Base-by-base conservation (phyloP, 2,113 vertebrate species). In the Cyrtonyx montezumae region DNA sequence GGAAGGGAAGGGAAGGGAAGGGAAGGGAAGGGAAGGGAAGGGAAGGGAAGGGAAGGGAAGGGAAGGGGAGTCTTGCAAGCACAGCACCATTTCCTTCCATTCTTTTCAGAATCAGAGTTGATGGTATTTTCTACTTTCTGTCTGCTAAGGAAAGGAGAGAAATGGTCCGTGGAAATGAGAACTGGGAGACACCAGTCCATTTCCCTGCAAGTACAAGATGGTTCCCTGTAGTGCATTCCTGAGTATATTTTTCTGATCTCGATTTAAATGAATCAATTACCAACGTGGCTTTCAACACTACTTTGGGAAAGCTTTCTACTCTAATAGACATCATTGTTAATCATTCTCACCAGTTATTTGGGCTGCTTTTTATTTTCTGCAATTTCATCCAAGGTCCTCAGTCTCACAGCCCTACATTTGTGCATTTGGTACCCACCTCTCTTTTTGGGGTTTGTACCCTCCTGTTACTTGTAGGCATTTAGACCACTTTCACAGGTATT, bases 121-220 rank as follows among this genome's bases (percentile, higher is more conserved):
- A 87, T 84, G 59, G 70, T 53, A 81, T 93, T 93, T 89, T 65
- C 63, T 76, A 75, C 61, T 88, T 91, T 78, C 89, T 8, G 2
- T 71, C 62, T 25, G 3, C 63, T 79, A 88, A 94, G 69, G 83
- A 23, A 19, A 93, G 42, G 26, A 86, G 70, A 79, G 65, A 96
- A 97, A 96, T 83, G 79, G 63, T 76, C 92, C 87, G 77, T 89
- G 90, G 92, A 96, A 97, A 96, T 96, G 78, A 93, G 87, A 96
- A 90, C 40, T 73, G 75, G 89, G 84, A 93, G 90, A 90, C 91
- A 89, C 77, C 81, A 87, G 69, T 73, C 89, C 74, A 51, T 92
- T 91, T 91, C 79, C 84, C 59, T 91, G 84, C 73, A 93, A 93
- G 74, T 4, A 8, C 65, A 48, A 78, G 51, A 87, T 90, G 81